phyloP scores from a whole-genome alignment of 2,797 vertebrate genomes.

The Rachycentron canadum region DNA sequence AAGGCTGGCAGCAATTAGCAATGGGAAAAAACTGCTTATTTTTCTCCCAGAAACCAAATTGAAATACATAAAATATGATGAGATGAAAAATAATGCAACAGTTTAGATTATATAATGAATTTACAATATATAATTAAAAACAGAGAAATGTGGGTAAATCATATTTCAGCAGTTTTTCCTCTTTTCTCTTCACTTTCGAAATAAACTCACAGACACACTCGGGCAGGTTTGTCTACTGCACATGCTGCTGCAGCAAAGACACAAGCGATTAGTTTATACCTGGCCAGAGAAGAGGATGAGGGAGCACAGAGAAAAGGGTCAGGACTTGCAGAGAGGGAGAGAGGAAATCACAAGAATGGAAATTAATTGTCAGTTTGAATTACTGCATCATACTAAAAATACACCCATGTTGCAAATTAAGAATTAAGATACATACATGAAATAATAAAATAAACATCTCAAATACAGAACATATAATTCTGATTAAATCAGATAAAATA shows the following conservation, averaged over 20 bases:
- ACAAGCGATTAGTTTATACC: conserved; percentile 56
- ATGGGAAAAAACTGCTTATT: conserved; percentile 9
- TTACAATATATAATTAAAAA: background rate
- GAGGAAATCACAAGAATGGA: background rate
- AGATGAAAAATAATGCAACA: background rate
- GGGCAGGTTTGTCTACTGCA: conserved; percentile 34
- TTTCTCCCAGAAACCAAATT: conserved; percentile 7
- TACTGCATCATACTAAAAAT: background rate
- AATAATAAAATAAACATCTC: background rate
- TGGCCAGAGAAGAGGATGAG: conserved; percentile 43
- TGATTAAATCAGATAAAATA: background rate
- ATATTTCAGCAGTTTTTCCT: background rate
- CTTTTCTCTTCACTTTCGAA: conserved; percentile 7
- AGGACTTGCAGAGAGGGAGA: conserved; percentile 19
- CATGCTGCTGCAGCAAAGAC: conserved; percentile 44
- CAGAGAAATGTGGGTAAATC: background rate
- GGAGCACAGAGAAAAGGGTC: conserved; percentile 37
- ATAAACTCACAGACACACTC: conserved; percentile 16
- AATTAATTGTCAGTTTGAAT: conserved; percentile 7
- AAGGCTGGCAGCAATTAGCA: conserved; percentile 1
- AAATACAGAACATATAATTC: background rate
- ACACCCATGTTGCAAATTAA: background rate
- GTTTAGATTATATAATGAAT: background rate
- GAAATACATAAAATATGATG: background rate
- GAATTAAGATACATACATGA: background rate